Base-by-base conservation (phyloP, 2,888 invertebrate species). In the Chromoteleia sp. region DNA sequence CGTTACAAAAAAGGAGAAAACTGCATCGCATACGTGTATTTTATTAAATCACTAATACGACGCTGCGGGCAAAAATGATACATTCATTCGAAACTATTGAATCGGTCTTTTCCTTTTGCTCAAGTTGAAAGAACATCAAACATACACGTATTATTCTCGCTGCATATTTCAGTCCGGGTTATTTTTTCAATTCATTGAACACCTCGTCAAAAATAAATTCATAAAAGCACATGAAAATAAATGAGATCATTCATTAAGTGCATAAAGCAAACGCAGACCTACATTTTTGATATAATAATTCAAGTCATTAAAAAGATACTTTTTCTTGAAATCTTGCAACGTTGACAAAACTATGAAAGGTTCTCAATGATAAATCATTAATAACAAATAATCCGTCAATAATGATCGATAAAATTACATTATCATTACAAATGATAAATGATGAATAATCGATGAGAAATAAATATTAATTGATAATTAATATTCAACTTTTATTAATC, bases 121-220 rank as follows among this genome's bases (percentile, higher is more conserved):
- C 14, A 14, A 41, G 14, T 10, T 58, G 5, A 21, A 58, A 58
- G 39, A 58, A 41, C 58, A 58, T 58, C 58, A 58, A 39, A 58
- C 25, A 58, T 58, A 25, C 25, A 33, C 25, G 25, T 6, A 21
- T 41, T 58, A 14, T 58, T 8, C 14, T 41, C 25, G 14, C 8
- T 7, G 33, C 30, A 17, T 33, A 10, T 29, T 33, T 15, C 17
- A 33, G 15, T 33, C 3, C 17, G 14, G 17, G 54, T 54, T 54
- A 54, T 54, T 58, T 58, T 58, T 58, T 12, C 39, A 41, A 25
- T 21, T 30, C 41, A 59, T 59, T 59, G 59, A 59, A 59, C 41
- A 29, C 15, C 59, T 29, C 59, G 12, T 59, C 29, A 59, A 43
- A 59, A 43, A 59, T 59, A 59, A 29, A 59, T 43, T 59, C 43